Evolutionary conservation across 1,140 invertebrate species (phyloP).

Genomic region (Drosophila parabipectinata): DNA sequence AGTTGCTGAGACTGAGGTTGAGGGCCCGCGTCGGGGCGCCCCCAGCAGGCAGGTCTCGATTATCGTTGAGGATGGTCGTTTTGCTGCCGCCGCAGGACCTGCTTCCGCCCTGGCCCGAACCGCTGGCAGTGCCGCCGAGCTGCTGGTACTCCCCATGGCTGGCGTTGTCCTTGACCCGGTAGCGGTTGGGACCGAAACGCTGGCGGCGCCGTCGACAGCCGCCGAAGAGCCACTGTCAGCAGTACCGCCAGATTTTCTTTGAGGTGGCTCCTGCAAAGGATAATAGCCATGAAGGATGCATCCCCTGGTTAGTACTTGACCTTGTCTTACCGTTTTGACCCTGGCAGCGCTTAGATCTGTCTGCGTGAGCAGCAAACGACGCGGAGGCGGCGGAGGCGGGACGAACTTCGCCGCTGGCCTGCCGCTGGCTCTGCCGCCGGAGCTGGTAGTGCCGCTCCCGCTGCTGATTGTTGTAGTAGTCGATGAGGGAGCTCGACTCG

Average conservation of each 20-base stretch:
- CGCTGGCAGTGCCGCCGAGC: slow-evolving; percentile 37
- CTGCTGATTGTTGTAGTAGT: slow-evolving; percentile 83
- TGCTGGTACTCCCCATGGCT: slow-evolving; percentile 63
- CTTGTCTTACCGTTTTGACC: slow-evolving; percentile 56
- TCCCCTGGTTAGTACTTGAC: background rate
- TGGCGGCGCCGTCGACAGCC: slow-evolving; percentile 75
- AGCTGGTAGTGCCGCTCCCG: slow-evolving; percentile 78
- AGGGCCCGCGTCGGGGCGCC: slow-evolving; percentile 50
- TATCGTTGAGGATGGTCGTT: slow-evolving; percentile 81
- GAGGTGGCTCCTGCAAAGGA: slow-evolving; percentile 52
- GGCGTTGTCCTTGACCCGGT: slow-evolving; percentile 71
- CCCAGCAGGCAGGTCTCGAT: slow-evolving; percentile 83
- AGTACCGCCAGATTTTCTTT: slow-evolving; percentile 82
- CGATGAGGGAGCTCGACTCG: slow-evolving; percentile 75
- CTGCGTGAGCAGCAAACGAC: slow-evolving; percentile 77
- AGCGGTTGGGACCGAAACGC: slow-evolving; percentile 67
- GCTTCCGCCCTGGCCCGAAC: background rate
- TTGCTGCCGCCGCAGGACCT: slow-evolving; percentile 20
- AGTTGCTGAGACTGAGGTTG: slow-evolving; percentile 58
- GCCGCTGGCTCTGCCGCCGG: slow-evolving; percentile 67
- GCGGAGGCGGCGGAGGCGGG: slow-evolving; percentile 80
- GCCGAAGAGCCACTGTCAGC: slow-evolving; percentile 83
- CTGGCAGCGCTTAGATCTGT: slow-evolving; percentile 68
- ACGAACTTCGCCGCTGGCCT: slow-evolving; percentile 71
- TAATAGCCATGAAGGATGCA: background rate